Conservation (phyloP, 2,113 vertebrate species). For the Prolemur simus region DNA sequence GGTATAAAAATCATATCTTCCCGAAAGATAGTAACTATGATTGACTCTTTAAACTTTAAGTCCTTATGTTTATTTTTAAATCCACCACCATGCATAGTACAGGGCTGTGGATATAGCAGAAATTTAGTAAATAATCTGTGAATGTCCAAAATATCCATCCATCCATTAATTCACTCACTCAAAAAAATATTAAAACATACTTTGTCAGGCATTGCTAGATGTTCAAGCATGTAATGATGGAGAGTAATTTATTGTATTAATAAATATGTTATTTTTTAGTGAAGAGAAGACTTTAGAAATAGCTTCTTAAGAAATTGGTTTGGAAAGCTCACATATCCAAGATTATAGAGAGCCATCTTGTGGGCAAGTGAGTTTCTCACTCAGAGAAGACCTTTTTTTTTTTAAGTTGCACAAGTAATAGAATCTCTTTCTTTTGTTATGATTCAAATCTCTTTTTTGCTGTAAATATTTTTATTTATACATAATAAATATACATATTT, state of each 20-base stretch:
- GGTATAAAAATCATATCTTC: background rate
- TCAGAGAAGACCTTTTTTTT: background rate
- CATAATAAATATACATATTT: background rate
- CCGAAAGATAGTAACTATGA: background rate
- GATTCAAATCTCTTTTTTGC: background rate
- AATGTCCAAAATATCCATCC: background rate
- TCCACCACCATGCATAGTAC: background rate
- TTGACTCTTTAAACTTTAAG: constrained; percentile 36
- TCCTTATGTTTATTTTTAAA: background rate
- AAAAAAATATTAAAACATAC: background rate
- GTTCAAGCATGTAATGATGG: background rate
- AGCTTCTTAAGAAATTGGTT: constrained; percentile 20
- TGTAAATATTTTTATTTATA: background rate
- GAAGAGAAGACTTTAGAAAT: constrained; percentile 39
- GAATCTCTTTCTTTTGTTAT: background rate
- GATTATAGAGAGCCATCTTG: constrained; percentile 27
- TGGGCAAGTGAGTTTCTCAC: background rate
- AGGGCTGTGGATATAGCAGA: background rate
- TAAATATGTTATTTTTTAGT: background rate
- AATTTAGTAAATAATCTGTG: background rate
- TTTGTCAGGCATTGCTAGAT: background rate
- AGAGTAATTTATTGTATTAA: background rate
- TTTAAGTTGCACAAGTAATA: background rate
- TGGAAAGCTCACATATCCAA: background rate
- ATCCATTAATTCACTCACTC: background rate